Evolutionary conservation across 2,797 vertebrate genomes (phyloP).

Genomic region (Lacerta agilis): DNA sequence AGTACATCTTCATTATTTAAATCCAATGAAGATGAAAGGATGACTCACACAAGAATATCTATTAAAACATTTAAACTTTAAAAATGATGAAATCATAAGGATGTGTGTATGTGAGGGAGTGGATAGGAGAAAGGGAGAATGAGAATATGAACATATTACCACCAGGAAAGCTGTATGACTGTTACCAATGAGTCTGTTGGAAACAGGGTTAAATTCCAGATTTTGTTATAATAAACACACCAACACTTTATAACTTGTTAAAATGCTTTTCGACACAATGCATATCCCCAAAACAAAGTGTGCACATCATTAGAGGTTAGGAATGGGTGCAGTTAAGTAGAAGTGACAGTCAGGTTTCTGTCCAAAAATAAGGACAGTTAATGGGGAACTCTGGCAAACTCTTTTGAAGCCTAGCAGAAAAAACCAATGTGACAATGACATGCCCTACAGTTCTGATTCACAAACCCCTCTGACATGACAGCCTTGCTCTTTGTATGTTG

Average conservation of each 20-base stretch:
- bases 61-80: not conserved
- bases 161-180: slow-evolving; percentile 22
- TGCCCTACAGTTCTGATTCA: slow-evolving; percentile 59
- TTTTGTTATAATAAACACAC: slow-evolving; percentile 45
- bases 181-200: slow-evolving; percentile 14
- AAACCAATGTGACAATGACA: slow-evolving; percentile 65
- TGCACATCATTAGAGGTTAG: slow-evolving; percentile 35
- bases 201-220: slow-evolving; percentile 42
- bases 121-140: not conserved
- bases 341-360: slow-evolving; percentile 65
- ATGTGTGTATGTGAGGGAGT: not conserved
- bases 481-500: slow-evolving; percentile 53
- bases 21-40: not conserved
- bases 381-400: slow-evolving; percentile 59
- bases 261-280: not conserved
- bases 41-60: not conserved
- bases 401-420: slow-evolving; percentile 59
- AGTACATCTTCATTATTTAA: not conserved
- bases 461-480: slow-evolving; percentile 41
- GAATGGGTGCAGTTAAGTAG: slow-evolving; percentile 55
- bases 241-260: slow-evolving; percentile 35
- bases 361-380: slow-evolving; percentile 63
- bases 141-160: not conserved
- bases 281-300: slow-evolving; percentile 52
- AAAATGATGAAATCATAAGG: slow-evolving; percentile 10